These are phyloP conservation scores for Colinus virginianus DNA, from an alignment of 2,113 vertebrate species.

Conservation along the genomic window DNA sequence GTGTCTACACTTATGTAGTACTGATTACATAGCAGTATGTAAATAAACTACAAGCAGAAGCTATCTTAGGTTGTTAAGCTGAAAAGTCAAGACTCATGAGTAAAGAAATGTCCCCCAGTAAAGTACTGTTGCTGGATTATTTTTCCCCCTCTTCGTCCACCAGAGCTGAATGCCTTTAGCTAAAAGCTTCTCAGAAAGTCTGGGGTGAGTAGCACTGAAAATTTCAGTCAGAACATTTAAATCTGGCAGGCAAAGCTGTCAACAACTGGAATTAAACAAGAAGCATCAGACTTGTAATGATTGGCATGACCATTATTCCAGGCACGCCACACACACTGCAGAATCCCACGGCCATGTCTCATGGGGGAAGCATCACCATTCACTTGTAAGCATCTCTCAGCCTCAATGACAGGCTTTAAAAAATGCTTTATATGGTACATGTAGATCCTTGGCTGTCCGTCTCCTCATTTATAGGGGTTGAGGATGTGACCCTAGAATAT, in stretches of 20 bases:
- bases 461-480: background rate
- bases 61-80: background rate
- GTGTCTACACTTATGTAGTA: background rate
- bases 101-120: background rate
- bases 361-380: background rate
- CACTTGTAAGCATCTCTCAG: fast-evolving
- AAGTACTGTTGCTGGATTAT: background rate
- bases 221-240: background rate
- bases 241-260: background rate
- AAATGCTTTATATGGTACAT: background rate
- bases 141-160: background rate
- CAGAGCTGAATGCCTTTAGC: background rate
- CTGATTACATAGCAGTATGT: background rate
- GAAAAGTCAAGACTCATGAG: background rate
- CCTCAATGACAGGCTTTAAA: background rate
- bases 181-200: background rate
- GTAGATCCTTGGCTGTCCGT: fast-evolving
- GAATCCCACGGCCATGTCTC: background rate
- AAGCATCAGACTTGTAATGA: background rate
- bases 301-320: background rate
- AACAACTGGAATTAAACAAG: background rate
- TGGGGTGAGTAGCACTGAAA: background rate
- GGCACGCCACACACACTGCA: background rate
- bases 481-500: background rate
- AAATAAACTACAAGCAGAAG: background rate